Conservation (phyloP, 2,888 invertebrate species). For the Patella ulyssiponensis region DNA sequence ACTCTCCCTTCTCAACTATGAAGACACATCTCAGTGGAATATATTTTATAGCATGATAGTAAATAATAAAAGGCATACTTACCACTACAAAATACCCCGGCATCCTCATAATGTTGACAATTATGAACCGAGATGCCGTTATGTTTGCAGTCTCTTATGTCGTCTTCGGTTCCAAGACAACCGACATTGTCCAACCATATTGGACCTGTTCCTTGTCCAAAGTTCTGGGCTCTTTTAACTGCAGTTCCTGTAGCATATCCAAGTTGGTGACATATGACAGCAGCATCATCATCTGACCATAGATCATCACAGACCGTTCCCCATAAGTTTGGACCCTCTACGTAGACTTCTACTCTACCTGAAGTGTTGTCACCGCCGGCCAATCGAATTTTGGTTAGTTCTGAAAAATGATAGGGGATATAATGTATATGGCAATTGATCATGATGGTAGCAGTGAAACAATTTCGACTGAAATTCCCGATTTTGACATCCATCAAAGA, state of each 20-base stretch:
- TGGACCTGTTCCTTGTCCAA: slow-evolving; percentile 34
- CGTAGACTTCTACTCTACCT: slow-evolving; percentile 80
- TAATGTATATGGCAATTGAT: not conserved
- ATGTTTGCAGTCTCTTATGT: slow-evolving; percentile 33
- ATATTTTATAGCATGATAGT: no score
- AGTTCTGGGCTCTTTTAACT: slow-evolving; percentile 33
- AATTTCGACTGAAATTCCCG: no score
- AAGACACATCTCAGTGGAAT: no score
- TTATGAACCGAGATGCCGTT: slow-evolving; percentile 39
- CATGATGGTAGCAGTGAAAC: no score
- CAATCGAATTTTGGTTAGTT: slow-evolving; percentile 76
- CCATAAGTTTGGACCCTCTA: slow-evolving; percentile 57
- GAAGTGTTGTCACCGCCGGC: slow-evolving; percentile 75
- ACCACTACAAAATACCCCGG: slow-evolving; percentile 43
- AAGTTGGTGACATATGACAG: slow-evolving; percentile 56
- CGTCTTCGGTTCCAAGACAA: slow-evolving; percentile 39
- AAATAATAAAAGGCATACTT: slow-evolving; percentile 6
- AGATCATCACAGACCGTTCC: slow-evolving; percentile 64
- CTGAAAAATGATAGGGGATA: slow-evolving; percentile 32
- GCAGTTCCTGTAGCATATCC: slow-evolving; percentile 54
- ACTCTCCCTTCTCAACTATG: no score
- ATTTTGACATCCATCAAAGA: no score
- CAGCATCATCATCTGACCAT: slow-evolving; percentile 59
- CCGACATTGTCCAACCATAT: slow-evolving; percentile 51
- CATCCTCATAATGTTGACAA: slow-evolving; percentile 45